phyloP scores from a whole-genome alignment of 2,797 vertebrate genomes.

The Pseudocheirus occidentalis region DNA sequence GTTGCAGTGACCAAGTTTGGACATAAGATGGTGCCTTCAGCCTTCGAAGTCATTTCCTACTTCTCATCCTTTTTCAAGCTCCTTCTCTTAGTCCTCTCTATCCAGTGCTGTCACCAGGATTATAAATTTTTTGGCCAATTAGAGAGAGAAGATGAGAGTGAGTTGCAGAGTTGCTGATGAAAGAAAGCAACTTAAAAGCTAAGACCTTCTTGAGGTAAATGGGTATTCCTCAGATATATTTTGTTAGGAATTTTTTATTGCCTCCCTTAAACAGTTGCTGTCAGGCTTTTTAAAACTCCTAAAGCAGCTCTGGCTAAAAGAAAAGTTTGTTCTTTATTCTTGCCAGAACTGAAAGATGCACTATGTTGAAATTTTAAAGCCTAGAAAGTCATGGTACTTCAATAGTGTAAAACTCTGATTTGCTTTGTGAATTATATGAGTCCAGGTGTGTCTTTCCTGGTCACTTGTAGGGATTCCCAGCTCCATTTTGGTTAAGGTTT shows the following conservation, averaged over 20 bases:
- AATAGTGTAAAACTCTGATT: background rate
- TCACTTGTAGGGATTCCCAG: background rate
- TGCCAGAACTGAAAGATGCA: background rate
- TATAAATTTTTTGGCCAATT: conserved; percentile 77
- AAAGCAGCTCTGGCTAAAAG: background rate
- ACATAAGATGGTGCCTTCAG: conserved; percentile 83
- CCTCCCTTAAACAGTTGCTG: background rate
- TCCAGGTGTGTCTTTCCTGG: background rate
- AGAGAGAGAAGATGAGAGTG: conserved; percentile 61
- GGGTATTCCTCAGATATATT: conserved; percentile 7
- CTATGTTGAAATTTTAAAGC: background rate
- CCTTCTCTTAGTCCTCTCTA: conserved; percentile 15
- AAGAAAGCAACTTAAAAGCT: conserved; percentile 59
- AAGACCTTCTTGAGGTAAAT: conserved; percentile 55
- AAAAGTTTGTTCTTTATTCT: background rate
- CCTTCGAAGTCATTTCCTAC: conserved; percentile 64
- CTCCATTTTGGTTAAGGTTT: background rate
- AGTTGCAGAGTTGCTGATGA: background rate
- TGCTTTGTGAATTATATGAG: background rate
- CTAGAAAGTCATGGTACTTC: background rate
- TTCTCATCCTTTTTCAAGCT: background rate
- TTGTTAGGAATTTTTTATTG: background rate
- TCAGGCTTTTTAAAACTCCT: background rate
- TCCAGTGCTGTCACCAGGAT: conserved; percentile 59
- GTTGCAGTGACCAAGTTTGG: conserved; percentile 73